A percentile compares a stretch with the other conserved stretches of the same genome.
Evolutionary conservation across 1,140 invertebrate genomes (phyloP).

Genomic region (Drosophila elegans): DNA sequence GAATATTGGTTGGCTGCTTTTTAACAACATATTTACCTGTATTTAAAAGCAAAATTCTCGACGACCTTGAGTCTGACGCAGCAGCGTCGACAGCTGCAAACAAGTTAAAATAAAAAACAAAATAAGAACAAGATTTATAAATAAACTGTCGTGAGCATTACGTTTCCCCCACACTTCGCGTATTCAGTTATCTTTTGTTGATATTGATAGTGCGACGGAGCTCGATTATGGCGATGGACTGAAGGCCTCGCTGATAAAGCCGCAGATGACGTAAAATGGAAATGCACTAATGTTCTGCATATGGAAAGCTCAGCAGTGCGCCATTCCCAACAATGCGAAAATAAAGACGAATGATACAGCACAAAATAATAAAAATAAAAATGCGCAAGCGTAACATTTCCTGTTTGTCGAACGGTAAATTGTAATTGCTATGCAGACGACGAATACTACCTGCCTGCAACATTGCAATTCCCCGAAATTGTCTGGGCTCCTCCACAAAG

Average conservation of each 20-base stretch:
- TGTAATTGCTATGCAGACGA: constrained; percentile 73
- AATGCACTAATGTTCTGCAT: constrained; percentile 12
- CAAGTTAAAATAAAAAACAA: constrained; percentile 32
- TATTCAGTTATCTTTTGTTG: constrained; percentile 62
- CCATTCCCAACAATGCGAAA: constrained; percentile 20
- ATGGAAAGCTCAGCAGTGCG: not conserved
- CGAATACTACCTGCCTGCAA: constrained; percentile 34
- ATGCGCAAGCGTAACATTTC: constrained; percentile 65
- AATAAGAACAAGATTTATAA: constrained; percentile 43
- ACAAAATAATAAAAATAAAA: constrained; percentile 49
- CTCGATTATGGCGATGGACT: constrained; percentile 21
- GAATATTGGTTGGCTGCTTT: not conserved
- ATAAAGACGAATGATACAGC: constrained; percentile 15
- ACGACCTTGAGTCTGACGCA: constrained; percentile 57
- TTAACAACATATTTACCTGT: constrained; percentile 10
- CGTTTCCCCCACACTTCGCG: constrained; percentile 7
- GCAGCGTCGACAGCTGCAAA: constrained; percentile 47
- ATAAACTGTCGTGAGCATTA: constrained; percentile 32
- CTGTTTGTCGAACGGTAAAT: constrained; percentile 71
- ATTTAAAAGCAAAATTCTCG: constrained; percentile 35
- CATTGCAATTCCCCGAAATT: constrained; percentile 37
- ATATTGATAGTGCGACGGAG: constrained; percentile 57
- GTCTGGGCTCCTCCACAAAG: not conserved
- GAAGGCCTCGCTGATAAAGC: constrained; percentile 46
- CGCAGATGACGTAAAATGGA: constrained; percentile 12